Conservation (phyloP, 2,888 invertebrate species). For the Monochamus alternatus region DNA sequence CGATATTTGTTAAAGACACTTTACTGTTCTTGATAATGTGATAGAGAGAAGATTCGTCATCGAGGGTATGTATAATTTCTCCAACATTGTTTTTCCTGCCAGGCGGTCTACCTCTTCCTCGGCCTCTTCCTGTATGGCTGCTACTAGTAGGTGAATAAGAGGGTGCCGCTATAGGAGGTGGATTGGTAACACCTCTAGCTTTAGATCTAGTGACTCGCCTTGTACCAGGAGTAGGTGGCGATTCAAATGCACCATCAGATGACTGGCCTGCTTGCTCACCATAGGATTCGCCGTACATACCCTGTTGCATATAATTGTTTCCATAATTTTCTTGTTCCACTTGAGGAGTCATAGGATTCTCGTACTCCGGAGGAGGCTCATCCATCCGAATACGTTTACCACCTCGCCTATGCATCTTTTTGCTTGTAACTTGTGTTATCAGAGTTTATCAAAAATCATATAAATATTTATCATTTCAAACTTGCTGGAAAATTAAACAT, state of each 20-base stretch:
- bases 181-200: slow-evolving; percentile 54
- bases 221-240: slow-evolving; percentile 76
- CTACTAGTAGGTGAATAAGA: slow-evolving; percentile 69
- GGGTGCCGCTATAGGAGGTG: slow-evolving; percentile 65
- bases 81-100: slow-evolving; percentile 74
- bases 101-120: slow-evolving; percentile 73
- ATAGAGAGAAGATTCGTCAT: slow-evolving; percentile 90
- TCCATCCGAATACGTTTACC: slow-evolving; percentile 95
- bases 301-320: slow-evolving; percentile 65
- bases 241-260: slow-evolving; percentile 69
- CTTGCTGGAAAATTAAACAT: too few relatives aligned
- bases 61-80: slow-evolving; percentile 70
- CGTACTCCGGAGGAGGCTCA: slow-evolving; percentile 91
- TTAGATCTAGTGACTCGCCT: slow-evolving; percentile 80
- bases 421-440: not conserved
- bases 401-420: slow-evolving; percentile 84
- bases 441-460: too few relatives aligned
- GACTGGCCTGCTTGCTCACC: slow-evolving; percentile 64
- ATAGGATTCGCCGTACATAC: slow-evolving; percentile 64
- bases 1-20: slow-evolving; percentile 87
- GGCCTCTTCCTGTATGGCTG: slow-evolving; percentile 64
- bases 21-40: slow-evolving; percentile 88
- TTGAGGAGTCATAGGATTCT: slow-evolving; percentile 78
- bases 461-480: too few relatives aligned
- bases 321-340: slow-evolving; percentile 72